These are phyloP conservation scores for Periplaneta americana DNA, from an alignment of 1,140 invertebrate species.

Conservation along the genomic window DNA sequence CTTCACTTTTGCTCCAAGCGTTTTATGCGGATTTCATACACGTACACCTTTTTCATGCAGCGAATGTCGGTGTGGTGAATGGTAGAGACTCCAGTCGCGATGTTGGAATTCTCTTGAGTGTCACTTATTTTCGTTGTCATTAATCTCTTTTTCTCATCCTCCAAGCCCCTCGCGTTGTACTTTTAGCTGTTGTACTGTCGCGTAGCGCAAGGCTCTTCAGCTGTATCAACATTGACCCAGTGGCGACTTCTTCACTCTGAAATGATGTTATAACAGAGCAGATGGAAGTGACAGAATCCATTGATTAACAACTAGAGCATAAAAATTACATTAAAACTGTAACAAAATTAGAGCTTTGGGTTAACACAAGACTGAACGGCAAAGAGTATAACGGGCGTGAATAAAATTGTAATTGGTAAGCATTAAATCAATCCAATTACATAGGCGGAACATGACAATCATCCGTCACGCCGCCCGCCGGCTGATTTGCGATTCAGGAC, in stretches of 20 bases:
- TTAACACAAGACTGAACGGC: neutral
- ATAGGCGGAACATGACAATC: neutral
- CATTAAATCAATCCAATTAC: neutral
- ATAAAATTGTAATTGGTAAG: neutral
- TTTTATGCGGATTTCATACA: too few relatives aligned
- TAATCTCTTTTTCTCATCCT: too few relatives aligned
- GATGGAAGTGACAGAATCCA: neutral
- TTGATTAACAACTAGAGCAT: neutral
- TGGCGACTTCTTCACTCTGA: neutral
- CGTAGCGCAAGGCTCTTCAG: neutral
- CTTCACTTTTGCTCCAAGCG: too few relatives aligned
- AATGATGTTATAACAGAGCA: neutral
- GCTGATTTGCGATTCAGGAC: too few relatives aligned
- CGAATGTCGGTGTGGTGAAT: too few relatives aligned
- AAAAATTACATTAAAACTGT: neutral
- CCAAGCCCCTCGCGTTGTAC: neutral
- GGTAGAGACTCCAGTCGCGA: neutral
- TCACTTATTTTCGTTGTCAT: neutral
- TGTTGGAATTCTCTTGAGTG: neutral
- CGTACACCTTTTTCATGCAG: too few relatives aligned
- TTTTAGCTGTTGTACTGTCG: neutral
- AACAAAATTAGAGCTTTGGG: neutral
- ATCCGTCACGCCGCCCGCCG: too few relatives aligned
- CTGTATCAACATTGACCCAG: neutral
- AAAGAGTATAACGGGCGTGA: neutral